Evolutionary conservation across 2,888 invertebrate species (phyloP), one percentile per base, ranked within the genome.

Genomic region (Drosophila hamatofila): DNA sequence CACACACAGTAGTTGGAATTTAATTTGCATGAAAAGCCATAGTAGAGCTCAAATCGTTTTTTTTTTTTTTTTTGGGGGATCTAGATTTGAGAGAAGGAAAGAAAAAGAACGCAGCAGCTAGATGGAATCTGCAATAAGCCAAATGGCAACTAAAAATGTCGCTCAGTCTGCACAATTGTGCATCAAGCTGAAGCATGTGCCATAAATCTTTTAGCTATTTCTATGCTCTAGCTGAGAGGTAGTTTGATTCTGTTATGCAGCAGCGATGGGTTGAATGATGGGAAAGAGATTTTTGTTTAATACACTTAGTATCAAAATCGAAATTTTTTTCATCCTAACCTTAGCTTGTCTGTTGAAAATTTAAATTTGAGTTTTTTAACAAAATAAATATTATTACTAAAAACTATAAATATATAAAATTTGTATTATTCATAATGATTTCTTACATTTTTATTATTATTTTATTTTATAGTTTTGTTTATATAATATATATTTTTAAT

Each of bases 11-110:
- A 68, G 66, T 63, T 66, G 87, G 83, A 83, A 86, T 83, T 88
- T 88, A 80, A 88, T 83, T 83, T 83, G 75, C 88, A 79, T 79
- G 80, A 75, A 68, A 68, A 72, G 66, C 75, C 49, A 52, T 12
- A 14, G 68, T 57, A 55, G 44, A 49, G 52, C 65, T 63, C 71
- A 71, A 71, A 75, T 66, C 59, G 62, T 71, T 58, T 60, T 66
- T 57, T 58, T 27, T 35, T 9, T 27, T 8, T 23, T 25, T 16
- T n/a, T n/a, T n/a, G n/a, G n/a, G 21, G 16, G 16, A 48, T 7
- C 48, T 48, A 30, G 27, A 25, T n/a, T 11, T 4, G 27, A 27
- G 48, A 39, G 39, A 3, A 4, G 42, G 16, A 11, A 33, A 23
- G 11, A 11, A 33, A 41, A 14, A 48, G 54, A 60, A 57, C 58